Percentiles rank a stretch among this genome's conserved stretches.
These are phyloP conservation scores for Eurypyga helias DNA, from an alignment of 2,113 vertebrate genomes.

Conservation along the genomic window DNA sequence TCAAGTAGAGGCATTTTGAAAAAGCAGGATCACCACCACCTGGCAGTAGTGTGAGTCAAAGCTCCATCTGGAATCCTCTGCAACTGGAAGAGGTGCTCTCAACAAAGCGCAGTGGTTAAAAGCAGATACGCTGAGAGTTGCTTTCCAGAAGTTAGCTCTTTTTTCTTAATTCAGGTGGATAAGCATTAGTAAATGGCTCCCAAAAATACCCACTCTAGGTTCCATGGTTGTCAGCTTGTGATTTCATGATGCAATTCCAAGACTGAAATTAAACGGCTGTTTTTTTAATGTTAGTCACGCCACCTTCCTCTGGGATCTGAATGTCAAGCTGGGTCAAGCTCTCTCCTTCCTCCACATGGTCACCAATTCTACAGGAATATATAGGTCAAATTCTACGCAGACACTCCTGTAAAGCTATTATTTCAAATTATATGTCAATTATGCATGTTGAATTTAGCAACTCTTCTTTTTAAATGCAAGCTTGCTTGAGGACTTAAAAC, in stretches of 20 bases:
- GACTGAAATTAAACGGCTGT: background rate
- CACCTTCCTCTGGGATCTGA: slow-evolving; percentile 29
- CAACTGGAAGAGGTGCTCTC: background rate
- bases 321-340: slow-evolving; percentile 47
- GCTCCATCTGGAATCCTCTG: background rate
- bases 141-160: background rate
- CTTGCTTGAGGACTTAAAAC: slow-evolving; percentile 37
- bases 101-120: background rate
- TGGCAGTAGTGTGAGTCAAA: background rate
- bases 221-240: background rate
- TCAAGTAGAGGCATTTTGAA: background rate
- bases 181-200: background rate
- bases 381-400: slow-evolving; percentile 48
- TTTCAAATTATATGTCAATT: slow-evolving; percentile 52
- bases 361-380: slow-evolving; percentile 29
- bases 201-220: background rate
- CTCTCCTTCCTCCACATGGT: slow-evolving; percentile 20
- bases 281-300: slow-evolving; percentile 25
- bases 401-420: slow-evolving; percentile 54
- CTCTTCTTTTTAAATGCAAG: slow-evolving; percentile 52
- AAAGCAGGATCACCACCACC: slow-evolving; percentile 27
- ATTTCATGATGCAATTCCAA: slow-evolving; percentile 13
- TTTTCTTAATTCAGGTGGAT: background rate
- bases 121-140: background rate
- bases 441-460: slow-evolving; percentile 36